Percentiles rank a stretch among this genome's conserved stretches.
Conservation (phyloP, 1,140 invertebrate species). For the Drosophila dunni region DNA sequence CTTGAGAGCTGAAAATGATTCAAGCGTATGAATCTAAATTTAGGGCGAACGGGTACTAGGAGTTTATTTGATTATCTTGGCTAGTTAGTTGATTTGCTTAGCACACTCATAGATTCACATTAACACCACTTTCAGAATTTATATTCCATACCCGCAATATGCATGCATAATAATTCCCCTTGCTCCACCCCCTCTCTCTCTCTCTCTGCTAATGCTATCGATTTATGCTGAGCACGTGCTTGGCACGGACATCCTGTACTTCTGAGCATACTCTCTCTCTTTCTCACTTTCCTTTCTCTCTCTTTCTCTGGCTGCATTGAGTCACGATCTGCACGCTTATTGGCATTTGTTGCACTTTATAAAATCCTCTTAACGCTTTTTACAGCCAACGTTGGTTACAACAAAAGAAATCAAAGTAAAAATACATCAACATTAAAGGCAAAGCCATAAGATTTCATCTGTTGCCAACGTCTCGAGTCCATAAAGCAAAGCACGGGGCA, state of each 20-base stretch:
- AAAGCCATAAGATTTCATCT: slow-evolving; percentile 33
- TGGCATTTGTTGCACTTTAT: slow-evolving; percentile 82
- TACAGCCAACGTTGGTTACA: slow-evolving; percentile 42
- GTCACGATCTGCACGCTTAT: slow-evolving; percentile 53
- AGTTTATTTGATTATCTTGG: slow-evolving; percentile 40
- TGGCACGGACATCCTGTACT: slow-evolving; percentile 10
- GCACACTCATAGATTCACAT: slow-evolving; percentile 33
- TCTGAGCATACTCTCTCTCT: no score
- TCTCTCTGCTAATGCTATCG: slow-evolving; percentile 26
- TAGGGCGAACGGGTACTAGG: slow-evolving; percentile 8
- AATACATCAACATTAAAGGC: slow-evolving; percentile 70
- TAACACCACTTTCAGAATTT: slow-evolving; percentile 55
- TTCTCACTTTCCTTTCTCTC: not conserved
- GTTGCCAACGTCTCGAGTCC: slow-evolving; percentile 7
- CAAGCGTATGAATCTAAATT: slow-evolving; percentile 7
- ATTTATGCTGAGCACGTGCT: slow-evolving; percentile 74
- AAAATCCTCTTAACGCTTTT: slow-evolving; percentile 74
- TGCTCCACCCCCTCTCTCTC: not conserved
- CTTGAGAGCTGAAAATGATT: slow-evolving; percentile 36
- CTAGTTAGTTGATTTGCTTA: slow-evolving; percentile 47
- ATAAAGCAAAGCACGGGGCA: slow-evolving; percentile 2
- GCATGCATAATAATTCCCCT: slow-evolving; percentile 71
- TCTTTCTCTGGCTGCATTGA: slow-evolving; percentile 16
- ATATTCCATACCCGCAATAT: slow-evolving; percentile 61
- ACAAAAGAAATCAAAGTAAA: slow-evolving; percentile 66